These are phyloP conservation scores for Vulpes lagopus DNA, from an alignment of 2,113 vertebrate species.

Conservation along the genomic window DNA sequence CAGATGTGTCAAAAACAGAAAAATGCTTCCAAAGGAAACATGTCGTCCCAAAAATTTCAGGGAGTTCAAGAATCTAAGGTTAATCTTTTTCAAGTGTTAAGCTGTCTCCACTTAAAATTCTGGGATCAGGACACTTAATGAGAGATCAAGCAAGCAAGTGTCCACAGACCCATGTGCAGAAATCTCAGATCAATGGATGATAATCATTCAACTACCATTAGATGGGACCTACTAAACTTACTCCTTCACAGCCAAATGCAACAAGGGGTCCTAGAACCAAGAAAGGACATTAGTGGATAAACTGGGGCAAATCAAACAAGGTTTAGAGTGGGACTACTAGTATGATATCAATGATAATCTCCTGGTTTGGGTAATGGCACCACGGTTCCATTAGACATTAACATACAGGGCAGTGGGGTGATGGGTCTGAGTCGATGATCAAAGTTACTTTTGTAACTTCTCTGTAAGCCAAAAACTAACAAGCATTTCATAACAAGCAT, in stretches of 20 bases:
- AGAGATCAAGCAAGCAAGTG: fast-evolving
- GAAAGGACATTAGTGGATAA: not conserved
- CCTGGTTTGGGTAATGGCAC: not conserved
- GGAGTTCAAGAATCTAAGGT: not conserved
- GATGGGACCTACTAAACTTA: fast-evolving
- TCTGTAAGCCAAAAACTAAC: not conserved
- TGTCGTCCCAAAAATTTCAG: not conserved
- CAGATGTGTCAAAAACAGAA: conserved; percentile 35
- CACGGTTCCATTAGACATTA: fast-evolving
- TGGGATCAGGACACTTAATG: no score
- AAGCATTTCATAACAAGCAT: not conserved
- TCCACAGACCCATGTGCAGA: fast-evolving
- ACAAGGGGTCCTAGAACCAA: fast-evolving
- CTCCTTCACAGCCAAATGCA: fast-evolving
- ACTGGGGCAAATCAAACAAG: fast-evolving
- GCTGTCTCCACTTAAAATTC: not conserved
- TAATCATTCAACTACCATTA: fast-evolving
- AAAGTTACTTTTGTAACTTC: not conserved
- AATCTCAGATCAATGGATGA: no score
- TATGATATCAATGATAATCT: fast-evolving
- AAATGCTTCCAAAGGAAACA: not conserved
- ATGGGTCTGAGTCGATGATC: not conserved
- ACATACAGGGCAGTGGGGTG: fast-evolving
- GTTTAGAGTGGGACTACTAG: fast-evolving
- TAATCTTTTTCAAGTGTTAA: not conserved